phyloP scores from a whole-genome alignment of 2,888 invertebrate genomes.

The Euproctis similis region DNA sequence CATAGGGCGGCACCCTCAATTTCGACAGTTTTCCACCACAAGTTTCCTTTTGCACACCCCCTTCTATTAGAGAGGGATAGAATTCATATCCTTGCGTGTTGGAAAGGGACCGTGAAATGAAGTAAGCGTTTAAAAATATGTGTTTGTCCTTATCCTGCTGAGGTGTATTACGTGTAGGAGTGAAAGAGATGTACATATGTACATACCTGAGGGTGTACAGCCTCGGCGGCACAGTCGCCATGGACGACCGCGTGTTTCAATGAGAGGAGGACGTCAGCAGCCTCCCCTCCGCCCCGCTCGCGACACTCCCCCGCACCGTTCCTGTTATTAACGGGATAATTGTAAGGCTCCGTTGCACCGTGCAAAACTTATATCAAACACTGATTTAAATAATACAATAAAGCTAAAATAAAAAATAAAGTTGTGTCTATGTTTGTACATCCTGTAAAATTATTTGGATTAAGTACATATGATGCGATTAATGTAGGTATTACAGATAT shows the following conservation, averaged over 20 bases:
- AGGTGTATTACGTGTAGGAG: slow-evolving; percentile 5
- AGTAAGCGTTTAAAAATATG: slow-evolving; percentile 4
- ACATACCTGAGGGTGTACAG: slow-evolving; percentile 72
- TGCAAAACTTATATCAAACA: slow-evolving; percentile 10
- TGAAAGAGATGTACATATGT: slow-evolving; percentile 39
- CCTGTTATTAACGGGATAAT: slow-evolving; percentile 36
- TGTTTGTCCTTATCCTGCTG: slow-evolving; percentile 19
- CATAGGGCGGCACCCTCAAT: slow-evolving; percentile 16
- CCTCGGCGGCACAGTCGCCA: slow-evolving; percentile 77
- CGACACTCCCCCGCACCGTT: slow-evolving; percentile 70
- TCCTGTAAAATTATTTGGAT: too few species aligned
- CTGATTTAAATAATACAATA: too few species aligned
- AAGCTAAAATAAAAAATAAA: too few species aligned
- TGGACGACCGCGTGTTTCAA: slow-evolving; percentile 92
- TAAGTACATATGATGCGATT: too few species aligned
- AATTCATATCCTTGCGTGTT: slow-evolving; percentile 3
- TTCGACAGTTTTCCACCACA: slow-evolving; percentile 22
- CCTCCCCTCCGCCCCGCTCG: slow-evolving; percentile 78
- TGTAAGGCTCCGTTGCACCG: slow-evolving; percentile 13
- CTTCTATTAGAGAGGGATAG: slow-evolving; percentile 22
- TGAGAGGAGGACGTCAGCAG: slow-evolving; percentile 91
- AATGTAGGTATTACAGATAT: too few species aligned
- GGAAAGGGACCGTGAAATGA: slow-evolving; percentile 8
- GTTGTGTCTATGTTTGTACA: too few species aligned
- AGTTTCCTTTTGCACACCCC: slow-evolving; percentile 21